These are phyloP conservation scores for Idaea straminata DNA, from an alignment of 2,888 invertebrate genomes.

Conservation along the genomic window DNA sequence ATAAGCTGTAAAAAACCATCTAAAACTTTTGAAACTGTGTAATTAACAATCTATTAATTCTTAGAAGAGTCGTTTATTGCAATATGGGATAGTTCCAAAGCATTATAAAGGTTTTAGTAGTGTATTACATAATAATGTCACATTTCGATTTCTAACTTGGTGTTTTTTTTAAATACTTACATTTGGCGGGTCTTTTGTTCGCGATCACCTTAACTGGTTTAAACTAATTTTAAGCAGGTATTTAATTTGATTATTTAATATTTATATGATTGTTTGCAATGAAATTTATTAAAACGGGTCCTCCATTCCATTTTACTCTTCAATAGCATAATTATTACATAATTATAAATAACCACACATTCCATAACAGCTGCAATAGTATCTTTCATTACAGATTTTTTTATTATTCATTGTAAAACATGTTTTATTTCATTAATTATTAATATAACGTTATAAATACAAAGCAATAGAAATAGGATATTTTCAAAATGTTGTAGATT, in stretches of 20 bases:
- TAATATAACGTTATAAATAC: conserved; percentile 37
- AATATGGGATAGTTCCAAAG: too few species aligned
- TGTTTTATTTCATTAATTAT: conserved; percentile 33
- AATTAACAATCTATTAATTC: too few species aligned
- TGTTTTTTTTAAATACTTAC: too few species aligned
- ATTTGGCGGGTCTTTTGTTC: too few species aligned
- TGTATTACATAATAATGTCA: too few species aligned
- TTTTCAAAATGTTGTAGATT: conserved; percentile 25
- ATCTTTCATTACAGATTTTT: conserved; percentile 43
- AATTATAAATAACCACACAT: conserved; percentile 48
- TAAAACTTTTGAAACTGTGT: too few species aligned
- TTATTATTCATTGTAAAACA: conserved; percentile 35
- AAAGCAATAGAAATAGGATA: conserved; percentile 47
- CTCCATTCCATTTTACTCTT: conserved; percentile 54
- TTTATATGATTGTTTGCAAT: conserved; percentile 10
- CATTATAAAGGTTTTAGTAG: too few species aligned
- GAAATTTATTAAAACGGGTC: conserved; percentile 41
- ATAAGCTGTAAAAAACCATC: too few species aligned
- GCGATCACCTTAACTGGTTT: background rate
- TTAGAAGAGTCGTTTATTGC: too few species aligned
- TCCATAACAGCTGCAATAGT: conserved; percentile 71
- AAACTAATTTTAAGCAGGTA: background rate
- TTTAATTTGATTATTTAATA: background rate
- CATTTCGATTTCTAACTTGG: too few species aligned
- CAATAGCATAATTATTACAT: conserved; percentile 36